Evolutionary conservation across 2,113 vertebrate species (phyloP), one percentile per base, ranked within the genome.

Genomic region (Rhinolophus sinicus): DNA sequence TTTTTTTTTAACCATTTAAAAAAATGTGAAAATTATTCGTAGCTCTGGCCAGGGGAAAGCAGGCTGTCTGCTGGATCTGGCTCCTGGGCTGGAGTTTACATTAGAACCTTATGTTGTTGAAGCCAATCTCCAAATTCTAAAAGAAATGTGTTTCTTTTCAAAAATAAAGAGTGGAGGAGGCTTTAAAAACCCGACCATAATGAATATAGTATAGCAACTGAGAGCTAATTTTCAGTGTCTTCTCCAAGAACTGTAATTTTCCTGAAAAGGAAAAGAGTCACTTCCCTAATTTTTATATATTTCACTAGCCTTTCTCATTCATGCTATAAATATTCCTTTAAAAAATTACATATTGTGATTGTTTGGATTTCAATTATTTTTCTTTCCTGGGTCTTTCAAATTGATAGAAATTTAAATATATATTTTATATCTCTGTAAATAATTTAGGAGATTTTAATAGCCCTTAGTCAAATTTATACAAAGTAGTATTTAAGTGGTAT

Each of bases 281-380:
- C 12, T 75, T 91, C 78, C 65, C 78, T 87, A 60, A 58, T 94
- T 88, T 96, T 91, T 58, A 58, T 77, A 19, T 67, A 44, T 88
- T 92, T 93, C 33, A 70, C 60, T 26, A 90, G 47, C 2, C 72
- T 89, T 87, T 89, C 60, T 18, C 65, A 94, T 93, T 89, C 40
- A 84, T 94, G 58, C 83, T 97, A 90, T 95, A 95, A 96, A 96
- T 96, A 94, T 30, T 80, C 78, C 91, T 83, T 82, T 97, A 58
- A 82, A 88, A 96, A 93, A 75, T 88, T 60, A 60, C 58, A 89
- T 82, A 40, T 40, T 83, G 18, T 26, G 13, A 64, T 96, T 96
- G 72, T 97, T 95, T 95, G 52, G 38, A 90, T 77, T 94, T 87
- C 56, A 14, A n/a, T 28, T 33, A 54, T 95, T 92, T 85, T 50